These are phyloP conservation scores for Sternotherus odoratus DNA, from an alignment of 2,797 vertebrate species.

Conservation along the genomic window DNA sequence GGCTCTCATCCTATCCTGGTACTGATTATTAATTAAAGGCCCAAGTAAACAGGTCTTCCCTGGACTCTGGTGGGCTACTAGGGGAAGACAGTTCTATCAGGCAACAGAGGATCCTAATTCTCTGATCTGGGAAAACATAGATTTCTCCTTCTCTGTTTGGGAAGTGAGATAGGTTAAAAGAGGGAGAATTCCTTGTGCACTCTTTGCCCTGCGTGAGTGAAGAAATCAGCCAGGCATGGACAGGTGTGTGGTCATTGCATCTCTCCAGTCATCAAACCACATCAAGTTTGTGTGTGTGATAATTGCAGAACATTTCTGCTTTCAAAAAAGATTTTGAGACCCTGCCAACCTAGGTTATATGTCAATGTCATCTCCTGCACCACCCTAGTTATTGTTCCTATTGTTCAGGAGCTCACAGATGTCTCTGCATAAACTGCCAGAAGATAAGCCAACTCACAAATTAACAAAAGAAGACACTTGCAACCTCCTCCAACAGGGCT, in stretches of 20 bases:
- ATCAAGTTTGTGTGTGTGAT: constrained; percentile 28
- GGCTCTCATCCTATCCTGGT: background rate
- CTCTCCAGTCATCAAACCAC: constrained; percentile 33
- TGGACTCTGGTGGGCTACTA: background rate
- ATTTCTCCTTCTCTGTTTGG: background rate
- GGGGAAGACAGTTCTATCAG: background rate
- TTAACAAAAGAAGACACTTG: background rate
- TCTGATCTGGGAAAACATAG: background rate
- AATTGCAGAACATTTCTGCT: background rate
- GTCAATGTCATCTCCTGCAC: background rate
- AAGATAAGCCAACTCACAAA: background rate
- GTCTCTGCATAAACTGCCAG: background rate
- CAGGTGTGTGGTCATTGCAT: constrained; percentile 35
- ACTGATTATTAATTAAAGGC: background rate
- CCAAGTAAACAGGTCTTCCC: background rate
- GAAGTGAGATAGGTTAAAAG: background rate
- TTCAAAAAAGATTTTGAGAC: background rate
- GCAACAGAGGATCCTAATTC: background rate
- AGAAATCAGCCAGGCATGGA: constrained; percentile 12
- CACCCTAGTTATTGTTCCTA: background rate
- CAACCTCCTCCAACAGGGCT: background rate
- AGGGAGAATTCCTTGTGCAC: background rate
- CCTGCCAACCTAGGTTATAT: background rate
- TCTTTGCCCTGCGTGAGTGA: constrained; percentile 24
- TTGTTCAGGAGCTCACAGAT: constrained; percentile 47